Evolutionary conservation across 2,888 invertebrate genomes (phyloP), one percentile per base, ranked within the genome.

Genomic region (Drosophila yooni): DNA sequence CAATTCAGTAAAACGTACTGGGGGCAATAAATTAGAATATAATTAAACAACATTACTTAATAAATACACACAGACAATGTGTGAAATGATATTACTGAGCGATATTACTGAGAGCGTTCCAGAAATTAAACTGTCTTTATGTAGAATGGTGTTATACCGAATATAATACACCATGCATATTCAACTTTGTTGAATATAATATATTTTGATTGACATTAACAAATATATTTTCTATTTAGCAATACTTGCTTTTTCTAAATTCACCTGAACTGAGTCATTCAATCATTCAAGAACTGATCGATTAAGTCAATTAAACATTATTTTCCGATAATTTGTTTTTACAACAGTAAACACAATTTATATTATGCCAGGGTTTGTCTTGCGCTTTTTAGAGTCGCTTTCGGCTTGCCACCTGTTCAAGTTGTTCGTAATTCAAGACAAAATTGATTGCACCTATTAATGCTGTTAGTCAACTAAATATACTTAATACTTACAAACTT

Each of bases 1-100:
- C 57, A 68, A 53, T 46, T 52, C 38, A 25, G 33, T 29, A 38
- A 31, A 57, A 43, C 31, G 29, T n/a, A 7, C 13, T 27, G 25
- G 2, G 18, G 0, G 54, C 36, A 36, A 38, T 54, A 18, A 54
- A 27, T 54, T 27, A 1, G 27, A 34, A 54, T 54, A 27, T 5
- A 11, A 56, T 29, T 56, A 3, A 56, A n/a, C 18, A 56, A 13
- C 8, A 13, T 29, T n/a, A 15, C n/a, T 38, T 3, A 53, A 25
- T 36, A 36, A 25, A 34, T 18, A 11, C 54, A 36, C 25, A 18
- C 18, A 13, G 36, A 21, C 46, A 21, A 21, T 43, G 21, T 36
- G 25, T 38, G 34, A 3, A 36, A 13, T 21, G 33, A 27, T 50
- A 15, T 48, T 13, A 27, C 46, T 46, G 10, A 46, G 6, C 40